These are phyloP conservation scores for Tubulanus polymorphus DNA, from an alignment of 2,888 invertebrate species.

Conservation along the genomic window DNA sequence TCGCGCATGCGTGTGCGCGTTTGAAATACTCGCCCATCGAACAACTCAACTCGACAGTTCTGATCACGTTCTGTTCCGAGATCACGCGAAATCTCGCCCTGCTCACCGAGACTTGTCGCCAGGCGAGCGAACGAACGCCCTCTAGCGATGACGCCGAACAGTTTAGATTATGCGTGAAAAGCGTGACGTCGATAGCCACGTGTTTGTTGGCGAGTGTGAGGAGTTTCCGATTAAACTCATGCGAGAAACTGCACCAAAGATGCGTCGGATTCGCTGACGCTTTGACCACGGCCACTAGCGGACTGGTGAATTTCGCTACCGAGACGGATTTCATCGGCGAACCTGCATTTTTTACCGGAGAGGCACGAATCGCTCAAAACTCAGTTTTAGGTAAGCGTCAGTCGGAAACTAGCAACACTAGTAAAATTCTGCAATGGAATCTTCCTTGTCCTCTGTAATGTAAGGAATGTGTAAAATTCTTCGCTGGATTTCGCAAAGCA, in stretches of 20 bases:
- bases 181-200: slow-evolving; percentile 42
- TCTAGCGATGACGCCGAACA: slow-evolving; percentile 36
- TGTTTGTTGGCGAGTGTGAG: slow-evolving; percentile 44
- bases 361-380: slow-evolving; percentile 39
- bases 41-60: slow-evolving; percentile 36
- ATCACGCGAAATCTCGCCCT: slow-evolving; percentile 38
- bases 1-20: slow-evolving; percentile 38
- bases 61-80: slow-evolving; percentile 40
- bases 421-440: no score
- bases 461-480: no score
- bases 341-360: slow-evolving; percentile 32
- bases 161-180: slow-evolving; percentile 45
- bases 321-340: slow-evolving; percentile 46
- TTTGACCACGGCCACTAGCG: slow-evolving; percentile 40
- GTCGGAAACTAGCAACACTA: no score
- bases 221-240: slow-evolving; percentile 36
- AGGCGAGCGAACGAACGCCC: slow-evolving; percentile 31
- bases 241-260: slow-evolving; percentile 29
- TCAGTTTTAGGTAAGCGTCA: slow-evolving; percentile 36
- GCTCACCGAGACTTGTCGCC: slow-evolving; percentile 40
- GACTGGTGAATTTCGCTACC: slow-evolving; percentile 43
- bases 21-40: slow-evolving; percentile 34
- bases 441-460: no score
- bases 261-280: slow-evolving; percentile 46
- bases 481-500: no score